Conservation (phyloP, 2,113 vertebrate genomes). For the Peromyscus californicus region DNA sequence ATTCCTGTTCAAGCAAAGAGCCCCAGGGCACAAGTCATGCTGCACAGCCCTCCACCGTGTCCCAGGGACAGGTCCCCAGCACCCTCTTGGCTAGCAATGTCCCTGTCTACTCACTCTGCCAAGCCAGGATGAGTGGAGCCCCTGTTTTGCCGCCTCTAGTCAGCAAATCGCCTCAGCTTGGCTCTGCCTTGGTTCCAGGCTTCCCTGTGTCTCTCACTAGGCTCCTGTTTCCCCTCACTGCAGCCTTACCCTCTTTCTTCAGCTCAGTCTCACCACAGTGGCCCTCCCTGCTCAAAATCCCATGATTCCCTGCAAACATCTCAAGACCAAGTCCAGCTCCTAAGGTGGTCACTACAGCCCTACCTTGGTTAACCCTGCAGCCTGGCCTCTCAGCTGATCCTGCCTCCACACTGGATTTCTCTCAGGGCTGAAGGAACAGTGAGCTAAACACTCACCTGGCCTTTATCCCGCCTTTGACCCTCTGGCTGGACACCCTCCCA, state of each 20-base stretch:
- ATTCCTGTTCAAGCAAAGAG: not conserved
- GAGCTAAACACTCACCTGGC: not conserved
- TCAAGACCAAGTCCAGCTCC: not conserved
- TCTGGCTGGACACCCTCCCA: not conserved
- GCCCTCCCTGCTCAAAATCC: not conserved
- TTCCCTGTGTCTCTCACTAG: not conserved
- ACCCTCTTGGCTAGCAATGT: not conserved
- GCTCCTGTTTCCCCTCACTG: not conserved
- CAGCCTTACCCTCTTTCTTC: not conserved
- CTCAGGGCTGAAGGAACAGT: fast-evolving
- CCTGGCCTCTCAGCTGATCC: not conserved
- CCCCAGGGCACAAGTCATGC: not conserved
- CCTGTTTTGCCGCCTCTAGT: not conserved
- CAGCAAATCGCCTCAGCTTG: not conserved
- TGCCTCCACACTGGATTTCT: not conserved
- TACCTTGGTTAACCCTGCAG: not conserved
- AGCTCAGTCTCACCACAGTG: not conserved
- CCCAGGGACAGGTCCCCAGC: not conserved
- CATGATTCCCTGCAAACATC: not conserved
- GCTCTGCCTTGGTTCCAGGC: not conserved
- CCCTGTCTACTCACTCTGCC: not conserved
- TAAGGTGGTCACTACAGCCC: not conserved
- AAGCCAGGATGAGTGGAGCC: not conserved
- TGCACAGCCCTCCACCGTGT: not conserved
- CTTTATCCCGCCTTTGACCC: not conserved